Base-by-base conservation (phyloP, 2,888 invertebrate genomes). In the Ophion costatus region DNA sequence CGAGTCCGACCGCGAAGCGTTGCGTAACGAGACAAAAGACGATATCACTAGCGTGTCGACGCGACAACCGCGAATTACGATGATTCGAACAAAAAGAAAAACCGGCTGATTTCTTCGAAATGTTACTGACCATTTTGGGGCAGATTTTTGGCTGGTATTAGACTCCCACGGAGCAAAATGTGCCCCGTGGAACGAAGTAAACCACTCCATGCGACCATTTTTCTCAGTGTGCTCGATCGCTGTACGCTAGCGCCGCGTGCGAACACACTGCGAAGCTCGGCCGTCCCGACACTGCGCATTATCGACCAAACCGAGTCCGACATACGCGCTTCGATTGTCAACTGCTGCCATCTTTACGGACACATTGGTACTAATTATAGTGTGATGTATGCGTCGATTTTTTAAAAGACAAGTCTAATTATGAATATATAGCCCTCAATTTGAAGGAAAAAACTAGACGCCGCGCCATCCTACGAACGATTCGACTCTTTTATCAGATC, bases 141-240 rank as follows among this genome's bases (percentile, higher is more conserved):
- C 0, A 82, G 22, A 63, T 88, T 87, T 82, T 88, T 91, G 14
- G 91, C 87, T 14, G 88, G 86, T 56, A 93, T 88, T 22, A 90
- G 77, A 73, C 91, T 89, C 33, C 92, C 86, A 85, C 92, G 88
- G 6, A 88, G 86, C 11, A 94, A 88, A 87, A 91, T 92, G 89
- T 91, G 92, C 63, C 78, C 92, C 69, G 93, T 89, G 57, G 94
- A 92, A 73, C 94, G 93, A 80, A 94, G 89, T 87, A 96, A 92
- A 88, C 94, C 95, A 94, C 96, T 96, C 96, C 96, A 96, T 90
- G 95, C 95, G 90, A 95, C 96, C 96, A 96, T 96, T 94, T 95
- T 95, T 80, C 17, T 79, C 74, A 75, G 70, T 82, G 84, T 63
- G 51, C 61, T 66, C 20, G 66, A 38, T 51, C 14, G 75, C 63